Evolutionary conservation across 2,113 vertebrate genomes (phyloP).

Genomic region (Muntiacus muntjak): DNA sequence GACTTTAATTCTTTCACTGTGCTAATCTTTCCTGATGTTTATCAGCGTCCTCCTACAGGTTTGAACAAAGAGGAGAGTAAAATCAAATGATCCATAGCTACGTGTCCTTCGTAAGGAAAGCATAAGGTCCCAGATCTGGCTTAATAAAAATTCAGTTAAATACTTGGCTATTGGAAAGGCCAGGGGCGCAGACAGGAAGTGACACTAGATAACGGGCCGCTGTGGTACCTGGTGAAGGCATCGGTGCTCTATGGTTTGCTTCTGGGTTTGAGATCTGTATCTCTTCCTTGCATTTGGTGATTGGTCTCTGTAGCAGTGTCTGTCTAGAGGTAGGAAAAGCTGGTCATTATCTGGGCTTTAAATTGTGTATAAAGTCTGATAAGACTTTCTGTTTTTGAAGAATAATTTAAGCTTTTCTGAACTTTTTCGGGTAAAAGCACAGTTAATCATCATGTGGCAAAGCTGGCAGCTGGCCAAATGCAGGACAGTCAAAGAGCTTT

Average conservation of each 20-base stretch:
- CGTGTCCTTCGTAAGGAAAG: not conserved
- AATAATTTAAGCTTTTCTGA: constrained; percentile 74
- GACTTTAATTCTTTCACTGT: not conserved
- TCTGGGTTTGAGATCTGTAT: not conserved
- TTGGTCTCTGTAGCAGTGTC: not conserved
- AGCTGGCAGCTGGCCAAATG: constrained; percentile 51
- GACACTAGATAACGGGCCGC: not conserved
- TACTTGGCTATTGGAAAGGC: constrained; percentile 4
- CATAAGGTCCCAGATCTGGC: not conserved
- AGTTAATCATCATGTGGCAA: constrained; percentile 41
- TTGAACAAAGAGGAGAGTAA: not conserved
- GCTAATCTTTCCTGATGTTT: not conserved
- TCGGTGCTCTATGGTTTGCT: not conserved
- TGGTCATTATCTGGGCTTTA: constrained; percentile 54
- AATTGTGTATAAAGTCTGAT: constrained; percentile 60
- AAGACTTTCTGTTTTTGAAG: constrained; percentile 59
- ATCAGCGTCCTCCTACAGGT: not conserved
- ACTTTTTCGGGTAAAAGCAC: constrained; percentile 67
- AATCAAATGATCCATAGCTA: not conserved
- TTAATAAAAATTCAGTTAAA: constrained; percentile 25
- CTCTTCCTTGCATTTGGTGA: not conserved
- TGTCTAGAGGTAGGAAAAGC: constrained; percentile 43
- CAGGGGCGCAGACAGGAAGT: not conserved
- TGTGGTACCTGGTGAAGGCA: not conserved
- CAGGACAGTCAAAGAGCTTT: constrained; percentile 64